Conservation (phyloP, 2,113 vertebrate species). For the Tricholaema leucomelas region DNA sequence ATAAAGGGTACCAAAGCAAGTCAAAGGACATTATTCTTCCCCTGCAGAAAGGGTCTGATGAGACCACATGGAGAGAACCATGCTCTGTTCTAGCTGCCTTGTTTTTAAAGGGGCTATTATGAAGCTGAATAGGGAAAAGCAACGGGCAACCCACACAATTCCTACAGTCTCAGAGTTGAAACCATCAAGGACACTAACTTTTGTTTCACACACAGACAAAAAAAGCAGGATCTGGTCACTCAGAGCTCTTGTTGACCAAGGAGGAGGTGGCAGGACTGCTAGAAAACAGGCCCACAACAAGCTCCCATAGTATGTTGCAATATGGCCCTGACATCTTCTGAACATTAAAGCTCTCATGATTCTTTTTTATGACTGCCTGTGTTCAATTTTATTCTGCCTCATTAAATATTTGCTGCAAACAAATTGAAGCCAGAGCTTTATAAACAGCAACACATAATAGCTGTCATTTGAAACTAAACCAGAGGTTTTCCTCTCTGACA, state of each 20-base stretch:
- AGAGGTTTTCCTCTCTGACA: background rate
- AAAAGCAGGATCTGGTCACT: background rate
- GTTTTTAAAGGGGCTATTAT: background rate
- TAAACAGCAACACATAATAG: background rate
- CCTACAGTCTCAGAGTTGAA: background rate
- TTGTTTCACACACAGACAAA: background rate
- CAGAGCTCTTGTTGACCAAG: background rate
- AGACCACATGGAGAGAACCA: background rate
- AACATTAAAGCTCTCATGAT: background rate
- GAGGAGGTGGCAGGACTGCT: background rate
- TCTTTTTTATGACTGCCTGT: background rate
- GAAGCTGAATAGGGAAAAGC: background rate
- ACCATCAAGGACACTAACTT: background rate
- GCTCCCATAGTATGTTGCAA: background rate
- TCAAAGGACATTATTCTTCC: background rate
- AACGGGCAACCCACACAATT: slow-evolving; percentile 1
- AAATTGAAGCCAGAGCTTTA: slow-evolving; percentile 32
- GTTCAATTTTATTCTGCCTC: background rate
- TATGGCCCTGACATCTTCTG: background rate
- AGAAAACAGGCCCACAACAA: background rate
- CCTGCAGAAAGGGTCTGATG: background rate
- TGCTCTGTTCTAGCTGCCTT: background rate
- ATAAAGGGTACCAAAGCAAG: background rate
- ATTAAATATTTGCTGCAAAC: background rate
- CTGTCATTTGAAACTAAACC: background rate